Evolutionary conservation across 2,888 invertebrate species (phyloP), one percentile per base, ranked within the genome.

Genomic region (Tyria jacobaeae): DNA sequence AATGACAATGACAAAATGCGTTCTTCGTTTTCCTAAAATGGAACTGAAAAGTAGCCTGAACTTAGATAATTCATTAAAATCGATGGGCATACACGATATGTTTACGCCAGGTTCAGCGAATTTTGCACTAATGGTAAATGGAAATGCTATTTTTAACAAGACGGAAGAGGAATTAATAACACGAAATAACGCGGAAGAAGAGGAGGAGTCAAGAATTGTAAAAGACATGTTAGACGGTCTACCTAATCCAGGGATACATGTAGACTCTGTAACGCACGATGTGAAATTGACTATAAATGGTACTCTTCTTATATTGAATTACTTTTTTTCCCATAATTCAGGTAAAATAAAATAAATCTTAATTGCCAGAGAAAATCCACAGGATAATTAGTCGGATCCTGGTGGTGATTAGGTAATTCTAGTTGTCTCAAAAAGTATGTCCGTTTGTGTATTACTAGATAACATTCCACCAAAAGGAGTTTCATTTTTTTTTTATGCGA

Each of bases 11-110:
- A 89, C 89, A 7, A 89, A 94, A 7, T 93, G 95, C 31, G 88
- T 96, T 2, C 83, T 96, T 0, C 90, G 95, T 37, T 92, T 96
- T 39, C 97, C 97, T 0, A 96, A 96, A 84, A 96, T 97, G 96
- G 95, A 96, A 73, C 87, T 97, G 1, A 94, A 95, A 66, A 95
- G 93, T 52, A 94, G 92, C 0, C 75, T 95, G 3, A 93, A 95
- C 70, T 83, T 97, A 48, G 95, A 94, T 62, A 68, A 89, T 0
- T 77, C 95, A 0, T 86, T 97, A 4, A 85, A 94, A 68, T 80
- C 84, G 3, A 81, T 97, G 61, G 96, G 96, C 0, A 81, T 97
- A 0, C 81, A 84, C 2, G 94, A 96, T 0, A 89, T 97, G 64
- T 97, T 98, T 81, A 83, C 92, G 63, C 94, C 95, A 0, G 71